Evolutionary conservation across 2,888 invertebrate species (phyloP).

Genomic region (Drosophila sordidula): DNA sequence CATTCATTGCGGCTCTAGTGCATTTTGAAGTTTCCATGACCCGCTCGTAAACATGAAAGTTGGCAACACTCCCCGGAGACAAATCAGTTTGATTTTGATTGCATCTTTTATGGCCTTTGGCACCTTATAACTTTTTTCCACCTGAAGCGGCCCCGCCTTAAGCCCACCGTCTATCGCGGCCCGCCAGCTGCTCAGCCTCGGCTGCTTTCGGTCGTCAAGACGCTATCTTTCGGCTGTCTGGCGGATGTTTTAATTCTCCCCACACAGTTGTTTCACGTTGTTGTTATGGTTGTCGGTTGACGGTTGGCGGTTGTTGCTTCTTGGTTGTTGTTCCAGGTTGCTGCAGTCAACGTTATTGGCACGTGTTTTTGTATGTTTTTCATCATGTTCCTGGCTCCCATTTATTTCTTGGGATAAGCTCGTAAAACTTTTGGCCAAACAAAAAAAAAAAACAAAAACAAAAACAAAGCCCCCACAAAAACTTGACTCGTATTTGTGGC

Average conservation of each 20-base stretch:
- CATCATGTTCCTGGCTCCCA: conserved; percentile 52
- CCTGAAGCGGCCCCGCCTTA: conserved; percentile 25
- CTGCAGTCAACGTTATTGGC: conserved; percentile 57
- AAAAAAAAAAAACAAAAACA: conserved; percentile 23
- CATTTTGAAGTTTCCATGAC: conserved; percentile 24
- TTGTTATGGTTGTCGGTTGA: conserved; percentile 26
- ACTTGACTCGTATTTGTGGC: conserved; percentile 58
- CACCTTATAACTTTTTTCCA: conserved; percentile 73
- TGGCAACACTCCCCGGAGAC: conserved; percentile 76
- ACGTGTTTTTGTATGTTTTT: conserved; percentile 60
- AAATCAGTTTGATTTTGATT: conserved; percentile 81
- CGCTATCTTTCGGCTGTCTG: conserved; percentile 22
- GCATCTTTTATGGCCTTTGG: conserved; percentile 79
- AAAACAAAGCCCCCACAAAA: conserved; percentile 26
- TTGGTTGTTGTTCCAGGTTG: conserved; percentile 10
- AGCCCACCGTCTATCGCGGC: conserved; percentile 6
- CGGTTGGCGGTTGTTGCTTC: conserved; percentile 24
- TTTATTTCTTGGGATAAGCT: conserved; percentile 62
- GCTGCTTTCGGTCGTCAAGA: conserved; percentile 26
- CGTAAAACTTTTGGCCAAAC: conserved; percentile 70
- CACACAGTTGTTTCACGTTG: conserved; percentile 35
- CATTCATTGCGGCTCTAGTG: neutral
- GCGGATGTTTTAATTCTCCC: conserved; percentile 45
- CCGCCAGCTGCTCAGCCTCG: conserved; percentile 16
- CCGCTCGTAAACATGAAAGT: conserved; percentile 75